Conservation (phyloP, 1,140 invertebrate species). For the Dendroctonus ponderosae region DNA sequence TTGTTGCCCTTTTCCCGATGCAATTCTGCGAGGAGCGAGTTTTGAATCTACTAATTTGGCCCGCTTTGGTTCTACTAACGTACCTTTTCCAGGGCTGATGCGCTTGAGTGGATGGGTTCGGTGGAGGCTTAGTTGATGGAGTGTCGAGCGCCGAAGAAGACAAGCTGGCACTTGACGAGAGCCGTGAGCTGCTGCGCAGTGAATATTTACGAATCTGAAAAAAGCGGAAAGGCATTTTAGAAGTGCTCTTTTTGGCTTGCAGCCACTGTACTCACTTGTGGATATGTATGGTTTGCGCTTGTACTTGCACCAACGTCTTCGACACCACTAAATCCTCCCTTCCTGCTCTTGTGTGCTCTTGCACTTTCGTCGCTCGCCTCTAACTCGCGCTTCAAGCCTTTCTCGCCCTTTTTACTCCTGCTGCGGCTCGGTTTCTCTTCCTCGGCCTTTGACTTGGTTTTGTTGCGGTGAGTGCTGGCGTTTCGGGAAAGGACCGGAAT, state of each 20-base stretch:
- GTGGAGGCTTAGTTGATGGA: no score
- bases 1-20: conserved; percentile 38
- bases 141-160: no score
- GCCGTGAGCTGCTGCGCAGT: conserved; percentile 6
- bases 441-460: conserved; percentile 1
- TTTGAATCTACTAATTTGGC: no score
- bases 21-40: no score
- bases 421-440: conserved; percentile 1
- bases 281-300: conserved; percentile 22
- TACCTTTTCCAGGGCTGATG: no score
- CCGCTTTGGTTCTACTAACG: no score
- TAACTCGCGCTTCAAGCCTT: not conserved
- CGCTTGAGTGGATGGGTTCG: no score
- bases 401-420: conserved; percentile 3
- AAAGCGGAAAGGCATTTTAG: not conserved
- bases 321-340: not conserved
- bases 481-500: not conserved
- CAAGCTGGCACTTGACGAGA: not conserved
- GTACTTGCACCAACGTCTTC: conserved; percentile 27
- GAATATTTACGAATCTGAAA: conserved; percentile 35
- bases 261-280: conserved; percentile 28
- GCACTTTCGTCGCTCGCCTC: conserved; percentile 13
- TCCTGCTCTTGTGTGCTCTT: conserved; percentile 22
- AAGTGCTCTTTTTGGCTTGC: not conserved
- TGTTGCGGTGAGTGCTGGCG: not conserved